These are phyloP conservation scores for Protodeltote pygarga DNA, from an alignment of 2,888 invertebrate genomes.

Conservation along the genomic window DNA sequence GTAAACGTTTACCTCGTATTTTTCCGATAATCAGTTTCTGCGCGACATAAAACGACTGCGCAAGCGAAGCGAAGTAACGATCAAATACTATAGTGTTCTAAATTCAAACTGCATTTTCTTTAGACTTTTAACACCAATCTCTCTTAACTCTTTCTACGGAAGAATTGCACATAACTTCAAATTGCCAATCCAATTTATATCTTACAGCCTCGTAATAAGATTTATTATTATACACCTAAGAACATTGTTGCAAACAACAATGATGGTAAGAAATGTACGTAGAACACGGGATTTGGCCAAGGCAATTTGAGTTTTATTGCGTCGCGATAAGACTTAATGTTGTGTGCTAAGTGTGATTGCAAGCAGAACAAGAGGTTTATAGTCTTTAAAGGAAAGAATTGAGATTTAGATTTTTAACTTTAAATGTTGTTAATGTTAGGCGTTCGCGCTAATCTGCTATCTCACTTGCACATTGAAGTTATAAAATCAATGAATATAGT, in stretches of 20 bases:
- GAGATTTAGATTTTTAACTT: constrained; percentile 31
- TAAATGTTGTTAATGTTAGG: constrained; percentile 22
- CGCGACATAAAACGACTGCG: no score
- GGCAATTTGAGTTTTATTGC: constrained; percentile 10
- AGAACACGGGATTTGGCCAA: constrained; percentile 2
- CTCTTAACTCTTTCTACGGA: constrained; percentile 36
- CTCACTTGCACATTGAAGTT: no score
- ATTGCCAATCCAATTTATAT: constrained; percentile 37
- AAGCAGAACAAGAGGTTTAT: constrained; percentile 12
- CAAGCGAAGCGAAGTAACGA: no score
- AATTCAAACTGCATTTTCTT: constrained; percentile 16
- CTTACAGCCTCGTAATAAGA: constrained; percentile 31
- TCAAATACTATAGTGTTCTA: no score
- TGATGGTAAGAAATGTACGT: constrained; percentile 10
- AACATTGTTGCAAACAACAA: constrained; percentile 28
- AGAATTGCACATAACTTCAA: constrained; percentile 29
- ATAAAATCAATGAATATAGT: no score
- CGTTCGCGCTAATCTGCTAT: not conserved
- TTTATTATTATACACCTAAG: constrained; percentile 24
- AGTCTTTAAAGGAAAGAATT: no score
- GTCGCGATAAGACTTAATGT: constrained; percentile 3
- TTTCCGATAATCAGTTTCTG: no score
- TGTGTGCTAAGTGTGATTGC: constrained; percentile 6
- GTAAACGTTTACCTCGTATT: no score
- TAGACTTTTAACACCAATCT: constrained; percentile 29